Evolutionary conservation across 92 coral and sea anemone species (phyloP), one percentile per base, ranked within the genome.

Genomic region (Heliopora coerulea): DNA sequence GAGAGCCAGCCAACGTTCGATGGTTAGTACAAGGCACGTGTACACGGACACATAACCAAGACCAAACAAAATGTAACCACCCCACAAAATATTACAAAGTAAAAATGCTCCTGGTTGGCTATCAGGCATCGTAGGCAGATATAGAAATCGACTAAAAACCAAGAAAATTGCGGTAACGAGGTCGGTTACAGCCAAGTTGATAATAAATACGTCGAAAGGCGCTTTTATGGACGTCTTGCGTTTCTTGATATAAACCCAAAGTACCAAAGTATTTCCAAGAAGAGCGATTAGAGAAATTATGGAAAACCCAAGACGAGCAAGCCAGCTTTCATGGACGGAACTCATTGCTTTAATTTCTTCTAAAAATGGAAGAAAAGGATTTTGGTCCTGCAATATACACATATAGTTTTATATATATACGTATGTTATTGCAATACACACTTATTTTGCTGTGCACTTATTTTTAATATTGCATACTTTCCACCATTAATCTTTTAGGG

Each of bases 1-100:
- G 3, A 90, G 89, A 2, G 98, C 98, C 33, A 93, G 58, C 69
- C 88, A 93, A 40, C 96, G 85, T 66, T 93, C 98, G 12, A 87
- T 83, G 0, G 98, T 81, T 4, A 93, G 91, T 27, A 62, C 21
- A 28, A 67, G 49, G n/a, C 67, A 65, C 4, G 74, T 60, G 8
- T 60, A 72, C 12, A 80, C 67, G 13, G 84, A 80, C n/a, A 80
- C 79, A 32, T 80, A 49, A 4, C 62, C 76, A 56, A 69, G 56
- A 3, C 44, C 49, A 50, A 69, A 69, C 10, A 69, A 30, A 10
- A 69, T 32, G 26, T 50, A 69, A 18, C 76, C 76, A 18, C 76
- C 76, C 76, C 62, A 49, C 13, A 69, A 32, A 8, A 54, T n/a
- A 49, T 8, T 69, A 23, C 76, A 69, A 13, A 48, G 52, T 24